These are phyloP conservation scores for Luperina testacea DNA, from an alignment of 2,888 invertebrate genomes.

Conservation along the genomic window DNA sequence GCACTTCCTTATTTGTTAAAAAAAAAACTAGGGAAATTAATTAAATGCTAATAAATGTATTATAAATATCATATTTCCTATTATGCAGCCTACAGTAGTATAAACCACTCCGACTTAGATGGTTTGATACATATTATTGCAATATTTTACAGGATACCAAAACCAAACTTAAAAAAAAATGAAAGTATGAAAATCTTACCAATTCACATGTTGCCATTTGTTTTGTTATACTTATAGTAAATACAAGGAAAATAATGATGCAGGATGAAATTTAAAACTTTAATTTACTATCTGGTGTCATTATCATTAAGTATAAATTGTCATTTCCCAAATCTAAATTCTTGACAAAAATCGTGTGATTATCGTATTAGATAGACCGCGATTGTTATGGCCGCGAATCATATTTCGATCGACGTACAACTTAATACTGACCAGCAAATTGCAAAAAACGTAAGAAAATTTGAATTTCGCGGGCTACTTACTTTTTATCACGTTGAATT, in stretches of 20 bases:
- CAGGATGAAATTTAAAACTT: not conserved
- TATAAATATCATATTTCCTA: not conserved
- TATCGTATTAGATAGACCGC: too few relatives aligned
- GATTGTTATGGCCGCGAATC: too few relatives aligned
- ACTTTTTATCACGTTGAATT: too few relatives aligned
- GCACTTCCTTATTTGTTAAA: constrained; percentile 7
- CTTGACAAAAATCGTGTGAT: too few relatives aligned
- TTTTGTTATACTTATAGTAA: too few relatives aligned
- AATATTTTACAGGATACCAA: not conserved
- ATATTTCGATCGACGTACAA: too few relatives aligned
- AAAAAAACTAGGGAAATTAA: not conserved
- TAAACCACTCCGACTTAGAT: not conserved
- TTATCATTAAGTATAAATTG: too few relatives aligned
- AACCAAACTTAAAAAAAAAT: not conserved
- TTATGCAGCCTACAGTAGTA: not conserved
- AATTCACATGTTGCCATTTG: not conserved
- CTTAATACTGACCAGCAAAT: too few relatives aligned
- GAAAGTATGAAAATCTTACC: not conserved
- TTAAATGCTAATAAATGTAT: not conserved
- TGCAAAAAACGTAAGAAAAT: too few relatives aligned
- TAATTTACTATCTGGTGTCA: too few relatives aligned
- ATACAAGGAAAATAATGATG: not conserved
- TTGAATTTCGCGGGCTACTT: too few relatives aligned
- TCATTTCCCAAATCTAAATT: too few relatives aligned
- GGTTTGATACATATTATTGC: not conserved